Percentiles rank a stretch among this genome's conserved stretches.
These are phyloP conservation scores for Pluvianellus socialis DNA, from an alignment of 2,113 vertebrate genomes.

Conservation along the genomic window DNA sequence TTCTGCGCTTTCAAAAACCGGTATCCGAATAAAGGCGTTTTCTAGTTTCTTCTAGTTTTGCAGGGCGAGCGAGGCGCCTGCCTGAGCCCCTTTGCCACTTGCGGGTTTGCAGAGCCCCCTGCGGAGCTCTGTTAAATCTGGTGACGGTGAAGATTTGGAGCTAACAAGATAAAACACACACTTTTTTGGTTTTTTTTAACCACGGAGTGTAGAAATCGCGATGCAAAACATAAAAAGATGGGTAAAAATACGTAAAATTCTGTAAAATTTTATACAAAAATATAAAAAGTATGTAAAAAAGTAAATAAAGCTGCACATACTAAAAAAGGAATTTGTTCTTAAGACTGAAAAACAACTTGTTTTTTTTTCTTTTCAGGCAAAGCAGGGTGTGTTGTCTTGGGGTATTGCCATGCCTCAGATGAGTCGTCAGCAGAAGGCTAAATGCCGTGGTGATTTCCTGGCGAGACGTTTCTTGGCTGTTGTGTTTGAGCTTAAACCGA, in stretches of 20 bases:
- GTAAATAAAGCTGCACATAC: neutral
- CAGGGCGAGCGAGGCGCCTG: too few species aligned
- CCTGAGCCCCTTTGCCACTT: too few species aligned
- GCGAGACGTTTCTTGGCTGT: neutral
- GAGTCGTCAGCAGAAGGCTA: slow-evolving; percentile 23
- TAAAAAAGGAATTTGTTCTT: neutral
- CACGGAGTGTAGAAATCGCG: neutral
- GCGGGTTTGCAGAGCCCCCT: too few species aligned
- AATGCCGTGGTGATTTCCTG: slow-evolving; percentile 28
- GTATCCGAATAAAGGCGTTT: too few species aligned
- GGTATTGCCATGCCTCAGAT: neutral
- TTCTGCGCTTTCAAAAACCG: too few species aligned
- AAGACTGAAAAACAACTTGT: neutral
- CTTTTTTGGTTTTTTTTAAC: neutral
- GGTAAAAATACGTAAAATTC: neutral
- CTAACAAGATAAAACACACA: too few species aligned
- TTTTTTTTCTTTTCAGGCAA: neutral
- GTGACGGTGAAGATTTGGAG: too few species aligned
- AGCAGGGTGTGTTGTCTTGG: neutral
- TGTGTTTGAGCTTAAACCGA: neutral
- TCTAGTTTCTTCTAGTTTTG: too few species aligned
- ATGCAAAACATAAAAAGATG: neutral
- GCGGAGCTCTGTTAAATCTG: too few species aligned
- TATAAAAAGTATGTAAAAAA: neutral
- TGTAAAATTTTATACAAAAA: neutral